Evolutionary conservation across 2,113 vertebrate genomes (phyloP).

Genomic region (Pardalotus punctatus): DNA sequence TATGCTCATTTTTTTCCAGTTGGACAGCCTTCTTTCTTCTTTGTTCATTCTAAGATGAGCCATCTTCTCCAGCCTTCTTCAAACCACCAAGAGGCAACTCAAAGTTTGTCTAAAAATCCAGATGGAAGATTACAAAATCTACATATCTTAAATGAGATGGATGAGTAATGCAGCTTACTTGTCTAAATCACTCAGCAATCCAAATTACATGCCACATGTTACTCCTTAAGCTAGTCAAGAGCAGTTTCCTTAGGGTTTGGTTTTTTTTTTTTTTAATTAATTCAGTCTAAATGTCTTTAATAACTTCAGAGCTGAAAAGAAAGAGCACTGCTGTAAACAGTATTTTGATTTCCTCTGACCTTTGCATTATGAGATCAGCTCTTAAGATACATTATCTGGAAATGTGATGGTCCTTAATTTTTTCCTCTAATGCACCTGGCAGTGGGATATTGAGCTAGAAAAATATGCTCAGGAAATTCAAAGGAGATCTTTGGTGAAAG

Average conservation of each 20-base stretch:
- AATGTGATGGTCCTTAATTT: not conserved
- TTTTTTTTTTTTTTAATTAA: not conserved
- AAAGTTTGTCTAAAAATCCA: not conserved
- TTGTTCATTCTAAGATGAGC: not conserved
- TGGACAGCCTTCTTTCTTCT: not conserved
- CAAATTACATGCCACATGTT: slow-evolving; percentile 51
- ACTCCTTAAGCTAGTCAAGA: slow-evolving; percentile 23
- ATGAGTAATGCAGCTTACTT: slow-evolving; percentile 51
- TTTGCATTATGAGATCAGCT: not conserved
- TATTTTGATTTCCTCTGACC: not conserved
- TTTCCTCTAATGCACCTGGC: not conserved
- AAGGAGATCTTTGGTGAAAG: not conserved
- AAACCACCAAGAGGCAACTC: not conserved
- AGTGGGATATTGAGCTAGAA: not conserved
- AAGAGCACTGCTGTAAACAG: not conserved
- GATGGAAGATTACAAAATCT: slow-evolving; percentile 24
- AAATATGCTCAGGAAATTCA: not conserved
- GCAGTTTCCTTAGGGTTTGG: not conserved
- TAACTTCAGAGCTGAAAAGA: not conserved
- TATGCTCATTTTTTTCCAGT: not conserved
- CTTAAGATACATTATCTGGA: not conserved
- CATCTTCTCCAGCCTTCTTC: not conserved
- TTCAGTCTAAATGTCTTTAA: not conserved
- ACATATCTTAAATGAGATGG: slow-evolving; percentile 15
- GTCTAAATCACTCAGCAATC: slow-evolving; percentile 42